Evolutionary conservation across 2,113 vertebrate genomes (phyloP), one percentile per base, ranked within the genome.

Genomic region (Tenrec ecaudatus): DNA sequence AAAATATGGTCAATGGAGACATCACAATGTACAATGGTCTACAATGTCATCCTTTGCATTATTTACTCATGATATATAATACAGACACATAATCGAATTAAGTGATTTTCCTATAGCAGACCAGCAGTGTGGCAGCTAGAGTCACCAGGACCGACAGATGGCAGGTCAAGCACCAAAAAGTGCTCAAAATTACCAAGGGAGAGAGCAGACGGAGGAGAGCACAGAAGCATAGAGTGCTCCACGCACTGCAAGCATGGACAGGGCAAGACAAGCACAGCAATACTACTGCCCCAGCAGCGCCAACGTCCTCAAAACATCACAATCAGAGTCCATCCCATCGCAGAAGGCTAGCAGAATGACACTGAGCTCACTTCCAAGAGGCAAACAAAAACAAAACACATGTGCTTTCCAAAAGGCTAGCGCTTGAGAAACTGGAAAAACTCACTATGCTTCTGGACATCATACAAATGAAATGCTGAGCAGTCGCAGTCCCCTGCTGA

Each of bases 1-100:
- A 40, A 95, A 86, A 80, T 53, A 82, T 2, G 27, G 29, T 36
- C 88, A 88, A 82, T 82, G 27, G 12, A 93, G 57, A 79, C 36
- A 64, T 43, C 71, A 86, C n/a, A 29, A 11, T 84, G 31, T 83
- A 80, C 0, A 60, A 2, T 79, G 43, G 33, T 40, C 82, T 60
- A 69, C 2, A 36, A 23, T 36, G 12, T 7, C 22, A 16, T 92
- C 4, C 5, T 8, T 68, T 64, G 31, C n/a, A 38, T 36, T 53
- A 80, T 83, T 69, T 77, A 22, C 57, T 89, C 16, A 40, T 53
- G 40, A 33, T 27, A 84, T 25, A 38, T 4, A 84, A n/a, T 77
- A 94, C 25, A 31, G 85, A 75, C 19, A 64, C 38, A 57, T 14
- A 80, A 87, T 38, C 84, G 75, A 79, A 91, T 36, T 68, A 53